A percentile compares a stretch with the other conserved stretches of the same genome.
Conservation (phyloP, 2,113 vertebrate genomes). For the Phalacrocorax pelagicus region DNA sequence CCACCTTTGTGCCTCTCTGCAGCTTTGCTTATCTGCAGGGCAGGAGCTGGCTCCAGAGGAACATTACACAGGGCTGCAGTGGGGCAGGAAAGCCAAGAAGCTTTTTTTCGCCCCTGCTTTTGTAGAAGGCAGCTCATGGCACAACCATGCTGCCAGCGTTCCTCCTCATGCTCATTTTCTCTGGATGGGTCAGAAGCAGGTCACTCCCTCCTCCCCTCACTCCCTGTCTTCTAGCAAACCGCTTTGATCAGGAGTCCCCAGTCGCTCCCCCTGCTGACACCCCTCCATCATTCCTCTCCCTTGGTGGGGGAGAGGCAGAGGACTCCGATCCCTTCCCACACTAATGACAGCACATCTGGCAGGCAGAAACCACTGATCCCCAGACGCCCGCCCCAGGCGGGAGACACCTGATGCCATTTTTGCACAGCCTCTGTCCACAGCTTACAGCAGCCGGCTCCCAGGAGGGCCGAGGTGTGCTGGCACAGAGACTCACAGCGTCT, state of each 20-base stretch:
- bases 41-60: not conserved
- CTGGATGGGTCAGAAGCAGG: not conserved
- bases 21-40: not conserved
- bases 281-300: not conserved
- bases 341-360: constrained; percentile 1
- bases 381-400: not conserved
- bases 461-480: not conserved
- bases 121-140: not conserved
- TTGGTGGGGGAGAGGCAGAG: not conserved
- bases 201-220: not conserved
- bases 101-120: not conserved
- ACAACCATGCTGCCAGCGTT: not conserved
- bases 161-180: not conserved
- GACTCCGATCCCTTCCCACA: not conserved
- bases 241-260: not conserved
- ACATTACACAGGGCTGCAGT: not conserved
- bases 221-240: not conserved
- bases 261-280: not conserved
- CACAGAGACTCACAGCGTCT: rapidly evolving
- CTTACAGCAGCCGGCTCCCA: not conserved
- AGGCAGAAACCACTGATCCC: not conserved
- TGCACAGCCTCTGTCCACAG: not conserved
- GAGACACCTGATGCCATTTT: not conserved
- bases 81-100: not conserved
- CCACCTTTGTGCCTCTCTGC: not conserved